phyloP scores from a whole-genome alignment of 2,888 invertebrate species.

The Leptopilina myrica region DNA sequence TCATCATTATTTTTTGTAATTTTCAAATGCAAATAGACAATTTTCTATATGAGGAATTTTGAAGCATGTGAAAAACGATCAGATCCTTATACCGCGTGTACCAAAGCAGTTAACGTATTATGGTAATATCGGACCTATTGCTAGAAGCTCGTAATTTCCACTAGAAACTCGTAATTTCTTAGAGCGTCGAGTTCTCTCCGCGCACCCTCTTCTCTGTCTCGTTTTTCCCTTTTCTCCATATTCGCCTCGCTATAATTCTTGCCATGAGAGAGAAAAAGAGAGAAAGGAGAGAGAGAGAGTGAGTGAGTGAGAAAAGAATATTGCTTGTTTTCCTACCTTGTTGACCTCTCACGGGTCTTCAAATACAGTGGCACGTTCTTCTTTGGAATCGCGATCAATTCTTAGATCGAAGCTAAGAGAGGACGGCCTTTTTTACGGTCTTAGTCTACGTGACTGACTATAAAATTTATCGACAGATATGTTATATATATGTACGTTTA shows the following conservation, averaged over 20 bases:
- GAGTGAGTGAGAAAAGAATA: too few species aligned
- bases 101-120: constrained; percentile 24
- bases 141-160: constrained; percentile 23
- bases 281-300: too few species aligned
- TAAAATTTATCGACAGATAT: constrained; percentile 24
- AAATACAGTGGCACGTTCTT: constrained; percentile 19
- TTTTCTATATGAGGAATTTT: neutral
- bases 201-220: neutral
- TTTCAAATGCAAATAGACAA: constrained; percentile 21
- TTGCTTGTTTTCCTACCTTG: constrained; percentile 7
- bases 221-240: constrained; percentile 29
- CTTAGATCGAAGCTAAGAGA: constrained; percentile 15
- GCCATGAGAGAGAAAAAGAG: too few species aligned
- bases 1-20: neutral
- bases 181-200: neutral
- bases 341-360: constrained; percentile 21
- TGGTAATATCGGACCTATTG: constrained; percentile 26
- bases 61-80: constrained; percentile 23
- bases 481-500: neutral
- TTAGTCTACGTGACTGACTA: constrained; percentile 33
- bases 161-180: constrained; percentile 32
- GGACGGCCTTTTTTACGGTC: constrained; percentile 17
- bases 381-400: constrained; percentile 21
- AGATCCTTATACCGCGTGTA: constrained; percentile 24
- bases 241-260: constrained; percentile 1